phyloP scores from a whole-genome alignment of 2,888 invertebrate genomes.

The Erebia palarica region DNA sequence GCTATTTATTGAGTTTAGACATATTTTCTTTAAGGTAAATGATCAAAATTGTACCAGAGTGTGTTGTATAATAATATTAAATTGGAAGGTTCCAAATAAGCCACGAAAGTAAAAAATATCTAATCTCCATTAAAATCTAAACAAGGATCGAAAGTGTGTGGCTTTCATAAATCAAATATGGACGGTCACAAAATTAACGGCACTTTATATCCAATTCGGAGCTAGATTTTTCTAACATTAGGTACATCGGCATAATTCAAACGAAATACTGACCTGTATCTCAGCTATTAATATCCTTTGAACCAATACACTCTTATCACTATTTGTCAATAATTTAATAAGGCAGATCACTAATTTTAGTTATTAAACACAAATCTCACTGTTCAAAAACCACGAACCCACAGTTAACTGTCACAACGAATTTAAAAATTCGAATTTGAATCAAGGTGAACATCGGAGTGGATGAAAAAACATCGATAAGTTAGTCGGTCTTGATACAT shows the following conservation, averaged over 20 bases:
- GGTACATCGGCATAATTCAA: slow-evolving; percentile 13
- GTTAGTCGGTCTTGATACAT: slow-evolving; percentile 38
- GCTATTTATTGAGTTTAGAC: no score
- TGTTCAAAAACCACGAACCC: slow-evolving; percentile 13
- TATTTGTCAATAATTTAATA: slow-evolving; percentile 13
- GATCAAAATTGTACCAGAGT: no score
- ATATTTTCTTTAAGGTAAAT: no score
- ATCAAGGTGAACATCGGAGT: slow-evolving; percentile 33
- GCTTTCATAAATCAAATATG: slow-evolving; percentile 46
- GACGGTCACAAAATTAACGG: slow-evolving; percentile 52
- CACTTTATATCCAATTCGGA: slow-evolving; percentile 43
- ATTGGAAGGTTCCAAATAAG: neutral
- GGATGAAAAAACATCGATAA: slow-evolving; percentile 52
- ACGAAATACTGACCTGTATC: slow-evolving; percentile 42
- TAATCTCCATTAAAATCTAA: slow-evolving; percentile 27
- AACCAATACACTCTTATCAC: slow-evolving; percentile 28
- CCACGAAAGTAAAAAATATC: neutral
- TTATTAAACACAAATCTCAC: slow-evolving; percentile 12
- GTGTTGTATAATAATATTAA: no score
- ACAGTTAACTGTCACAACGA: slow-evolving; percentile 29
- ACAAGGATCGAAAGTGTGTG: slow-evolving; percentile 29
- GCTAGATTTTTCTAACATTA: slow-evolving; percentile 23
- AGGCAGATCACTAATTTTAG: neutral
- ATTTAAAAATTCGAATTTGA: slow-evolving; percentile 32
- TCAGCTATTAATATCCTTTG: slow-evolving; percentile 29